Evolutionary conservation across 2,888 invertebrate species (phyloP).

Genomic region (Phengaris alcon): DNA sequence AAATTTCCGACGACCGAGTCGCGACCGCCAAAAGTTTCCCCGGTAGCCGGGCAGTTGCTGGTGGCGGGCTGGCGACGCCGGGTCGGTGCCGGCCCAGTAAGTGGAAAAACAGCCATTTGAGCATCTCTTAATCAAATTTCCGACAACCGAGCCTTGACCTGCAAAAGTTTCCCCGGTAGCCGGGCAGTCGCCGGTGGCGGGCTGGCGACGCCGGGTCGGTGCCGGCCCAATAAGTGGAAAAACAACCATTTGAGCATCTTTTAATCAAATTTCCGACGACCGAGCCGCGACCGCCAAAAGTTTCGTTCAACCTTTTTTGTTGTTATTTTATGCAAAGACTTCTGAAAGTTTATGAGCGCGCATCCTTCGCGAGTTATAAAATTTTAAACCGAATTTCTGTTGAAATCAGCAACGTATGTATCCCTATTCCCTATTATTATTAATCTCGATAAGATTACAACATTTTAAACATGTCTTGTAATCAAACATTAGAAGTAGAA

Average conservation of each 20-base stretch:
- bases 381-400: not conserved
- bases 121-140: too few species aligned
- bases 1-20: conserved; percentile 11
- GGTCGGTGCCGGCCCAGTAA: too few species aligned
- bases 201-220: too few species aligned
- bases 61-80: too few species aligned
- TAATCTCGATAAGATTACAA: not conserved
- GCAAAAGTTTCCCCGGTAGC: too few species aligned
- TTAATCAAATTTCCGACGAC: conserved; percentile 18
- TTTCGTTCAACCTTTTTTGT: not conserved
- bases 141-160: too few species aligned
- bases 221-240: too few species aligned
- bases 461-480: not conserved
- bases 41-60: too few species aligned
- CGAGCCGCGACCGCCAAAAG: conserved; percentile 6
- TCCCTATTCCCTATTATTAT: not conserved
- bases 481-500: not conserved
- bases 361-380: not conserved
- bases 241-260: not conserved
- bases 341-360: not conserved
- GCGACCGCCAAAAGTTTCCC: not conserved
- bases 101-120: too few species aligned
- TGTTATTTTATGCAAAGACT: conserved; percentile 16
- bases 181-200: too few species aligned
- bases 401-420: not conserved